Base-by-base conservation (phyloP, 2,113 vertebrate genomes). In the Heterochromis multidens region DNA sequence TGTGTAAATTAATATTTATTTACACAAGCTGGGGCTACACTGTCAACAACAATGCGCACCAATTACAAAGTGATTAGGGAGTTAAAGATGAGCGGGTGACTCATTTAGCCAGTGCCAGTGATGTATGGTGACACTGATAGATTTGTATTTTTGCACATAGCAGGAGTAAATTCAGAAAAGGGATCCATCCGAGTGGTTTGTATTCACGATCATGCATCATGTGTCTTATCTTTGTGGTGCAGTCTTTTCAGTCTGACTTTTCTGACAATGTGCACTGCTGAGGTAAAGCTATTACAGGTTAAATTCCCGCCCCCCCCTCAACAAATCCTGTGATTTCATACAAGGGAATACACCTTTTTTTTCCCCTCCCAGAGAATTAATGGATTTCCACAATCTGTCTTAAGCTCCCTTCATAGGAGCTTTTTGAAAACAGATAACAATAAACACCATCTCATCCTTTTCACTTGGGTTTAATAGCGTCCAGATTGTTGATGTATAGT, bases 351-450 rank as follows among this genome's bases (percentile, higher is more conserved):
- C 96, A 92, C 85, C 91, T 95, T 93, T 95, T 93, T 97, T 97
- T 95, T 5, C 5, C 2, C 2, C 65, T 56, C 7, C 29, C 95
- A 95, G 95, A 96, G 98, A 98, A 99, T 99, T 99, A 99, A 95
- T 95, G 97, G 98, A 98, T 99, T 99, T 98, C 95, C 87, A 93
- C 93, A 96, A 96, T 95, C 96, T 95, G 95, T 95, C 95, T 89
- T 96, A 95, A 96, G 96, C 95, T 93, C 94, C 96, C 95, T 96
- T 96, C 96, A 97, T 96, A 96, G 96, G 89, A 87, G 95, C 95
- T 94, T 97, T 74, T 97, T 95, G 96, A 97, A 96, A 95, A 95
- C 95, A 93, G 96, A 98, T 98, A 96, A 92, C 95, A 94, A 94
- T 96, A 93, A 96, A 97, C 96, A 96, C 96, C 94, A 94, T 92